Evolutionary conservation across 2,797 vertebrate genomes (phyloP).

Genomic region (Tinamus major): DNA sequence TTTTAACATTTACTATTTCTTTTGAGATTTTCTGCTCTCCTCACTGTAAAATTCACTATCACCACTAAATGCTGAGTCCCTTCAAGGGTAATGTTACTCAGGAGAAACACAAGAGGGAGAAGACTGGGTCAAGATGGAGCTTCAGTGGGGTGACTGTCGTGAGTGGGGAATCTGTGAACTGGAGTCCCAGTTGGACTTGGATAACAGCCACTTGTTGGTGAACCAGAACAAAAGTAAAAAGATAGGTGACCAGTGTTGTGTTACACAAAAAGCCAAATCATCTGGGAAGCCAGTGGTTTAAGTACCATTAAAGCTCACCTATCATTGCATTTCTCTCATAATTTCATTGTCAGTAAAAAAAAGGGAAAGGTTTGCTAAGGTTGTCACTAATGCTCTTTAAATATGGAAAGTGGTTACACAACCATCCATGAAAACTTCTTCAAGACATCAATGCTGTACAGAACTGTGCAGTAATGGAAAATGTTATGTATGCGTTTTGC

Average conservation of each 20-base stretch:
- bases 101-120: background rate
- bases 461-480: background rate
- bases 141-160: background rate
- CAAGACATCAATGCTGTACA: background rate
- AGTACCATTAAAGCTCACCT: background rate
- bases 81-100: background rate
- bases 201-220: background rate
- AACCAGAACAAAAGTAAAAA: background rate
- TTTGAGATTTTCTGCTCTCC: background rate
- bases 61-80: background rate
- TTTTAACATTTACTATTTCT: background rate
- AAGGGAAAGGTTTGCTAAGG: background rate
- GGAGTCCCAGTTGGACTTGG: background rate
- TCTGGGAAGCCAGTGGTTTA: background rate
- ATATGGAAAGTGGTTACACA: background rate
- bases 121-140: background rate
- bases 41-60: background rate
- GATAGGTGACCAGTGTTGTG: background rate
- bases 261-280: background rate
- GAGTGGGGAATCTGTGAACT: background rate
- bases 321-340: background rate
- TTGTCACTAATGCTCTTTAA: background rate
- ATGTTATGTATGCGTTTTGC: background rate
- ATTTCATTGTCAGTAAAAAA: background rate
- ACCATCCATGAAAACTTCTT: background rate